Evolutionary conservation across 64 coral and sea anemone species (phyloP), one percentile per base, ranked within the genome.

Genomic region (Pocillopora damicornis): DNA sequence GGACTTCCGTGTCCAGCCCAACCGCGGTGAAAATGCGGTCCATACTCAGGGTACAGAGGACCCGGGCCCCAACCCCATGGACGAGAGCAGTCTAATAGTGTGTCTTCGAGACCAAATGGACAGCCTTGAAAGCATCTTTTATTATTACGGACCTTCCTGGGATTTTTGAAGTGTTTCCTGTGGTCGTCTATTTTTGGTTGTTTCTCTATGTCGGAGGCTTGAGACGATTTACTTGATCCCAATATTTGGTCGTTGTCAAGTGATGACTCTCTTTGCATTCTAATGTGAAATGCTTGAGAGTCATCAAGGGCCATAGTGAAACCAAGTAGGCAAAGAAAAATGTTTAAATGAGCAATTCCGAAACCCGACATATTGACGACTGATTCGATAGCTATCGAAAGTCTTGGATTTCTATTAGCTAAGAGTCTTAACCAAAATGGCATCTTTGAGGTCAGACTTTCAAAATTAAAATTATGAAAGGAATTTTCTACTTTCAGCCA

Each of bases 21-120:
- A 16, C 63, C 65, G 18, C 11, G 81, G 57, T 71, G 37, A 51
- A 85, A 85, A 85, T 73, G 1, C 14, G 81, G 81, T 9, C 81
- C 81, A 38, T 85, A 85, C 18, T 85, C 81, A 36, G 81, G 81
- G 35, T 85, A 85, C 2, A 72, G 62, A 56, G 81, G 81, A n/a
- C 81, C 81, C 11, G 64, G 81, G 8, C 30, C 35, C 81, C 81
- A 85, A 23, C 81, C 81, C 81, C 81, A 85, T 17, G 81, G 81
- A 73, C 63, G 67, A 26, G 81, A 38, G 18, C 64, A 85, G 2
- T 85, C 63, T 57, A 72, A 25, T 58, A 72, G 56, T 0, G 62
- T 38, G 38, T 85, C 81, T 37, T 8, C 37, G 20, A 85, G n/a
- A 6, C 68, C 81, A 85, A 72, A 26, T 13, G 61, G 81, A 66